Conservation (phyloP, 2,797 vertebrate species). For the Gymnothorax reevesii region DNA sequence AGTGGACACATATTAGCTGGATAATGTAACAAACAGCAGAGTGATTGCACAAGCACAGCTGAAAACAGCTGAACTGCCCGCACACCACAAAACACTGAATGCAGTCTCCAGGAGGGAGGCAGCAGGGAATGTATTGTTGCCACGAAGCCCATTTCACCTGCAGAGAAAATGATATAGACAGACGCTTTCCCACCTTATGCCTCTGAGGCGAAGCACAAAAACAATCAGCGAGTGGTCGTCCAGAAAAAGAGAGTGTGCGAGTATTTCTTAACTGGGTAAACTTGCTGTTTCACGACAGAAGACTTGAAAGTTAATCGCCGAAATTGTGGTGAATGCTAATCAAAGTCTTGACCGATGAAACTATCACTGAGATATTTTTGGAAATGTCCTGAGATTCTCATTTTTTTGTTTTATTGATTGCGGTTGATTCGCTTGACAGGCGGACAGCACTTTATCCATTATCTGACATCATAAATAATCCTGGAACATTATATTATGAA, state of each 20-base stretch:
- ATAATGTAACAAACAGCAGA: not conserved
- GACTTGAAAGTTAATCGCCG: too few species aligned
- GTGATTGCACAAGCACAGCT: not conserved
- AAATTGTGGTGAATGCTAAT: not conserved
- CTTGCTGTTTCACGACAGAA: not conserved
- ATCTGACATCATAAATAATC: conserved; percentile 1
- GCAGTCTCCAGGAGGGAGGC: not conserved
- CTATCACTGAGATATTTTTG: not conserved
- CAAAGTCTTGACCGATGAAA: not conserved
- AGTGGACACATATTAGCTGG: not conserved
- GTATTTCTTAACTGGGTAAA: not conserved
- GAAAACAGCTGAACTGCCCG: not conserved
- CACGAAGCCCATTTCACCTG: not conserved
- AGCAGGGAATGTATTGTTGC: not conserved
- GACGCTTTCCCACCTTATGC: not conserved
- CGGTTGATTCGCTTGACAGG: not conserved
- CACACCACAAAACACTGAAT: not conserved
- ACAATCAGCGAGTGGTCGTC: not conserved
- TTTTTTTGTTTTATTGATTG: not conserved
- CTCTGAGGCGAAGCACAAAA: not conserved
- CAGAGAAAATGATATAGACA: not conserved
- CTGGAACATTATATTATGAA: not conserved
- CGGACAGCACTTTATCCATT: not conserved
- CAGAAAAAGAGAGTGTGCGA: not conserved
- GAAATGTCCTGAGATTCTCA: not conserved